Base-by-base conservation (phyloP, 2,888 invertebrate genomes). In the Lasiommata megera region DNA sequence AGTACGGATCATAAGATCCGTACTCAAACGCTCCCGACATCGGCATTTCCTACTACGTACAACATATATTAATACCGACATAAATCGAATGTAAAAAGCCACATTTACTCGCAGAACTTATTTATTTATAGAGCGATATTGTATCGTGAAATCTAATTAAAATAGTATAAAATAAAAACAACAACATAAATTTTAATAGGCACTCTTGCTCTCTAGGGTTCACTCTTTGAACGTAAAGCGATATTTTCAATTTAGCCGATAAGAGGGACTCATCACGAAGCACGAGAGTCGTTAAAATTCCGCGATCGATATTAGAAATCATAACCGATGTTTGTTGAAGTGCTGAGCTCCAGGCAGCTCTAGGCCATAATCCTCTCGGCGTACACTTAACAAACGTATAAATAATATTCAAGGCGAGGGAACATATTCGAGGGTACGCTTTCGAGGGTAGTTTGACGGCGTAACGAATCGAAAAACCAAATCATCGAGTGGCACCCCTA, bases 391-490 rank as follows among this genome's bases (percentile, higher is more conserved):
- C 91, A 87, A 83, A 87, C 89, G 87, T 88, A 91, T 91, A 91
- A 91, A 91, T 91, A 91, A 91, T 89, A 90, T 87, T 89, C 86
- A 84, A 87, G 86, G 82, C 83, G 83, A 87, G 88, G 88, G 89
- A 87, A 87, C 87, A 85, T 84, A 86, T 85, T 88, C 82, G 82
- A 87, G 89, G 89, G 88, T 87, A 79, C 73, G 74, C 75, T 72
- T 74, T 80, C 77, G 85, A 87, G 89, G 89, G 90, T 90, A 89
- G 89, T 89, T 89, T 88, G 89, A 88, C 88, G 86, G 89, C 90
- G 89, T 90, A 90, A 90, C 90, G 90, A 90, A 90, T 89, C 88
- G 89, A 88, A 88, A 90, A 90, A 90, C 90, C 90, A 90, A 90
- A 90, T 90, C 89, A 90, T 89, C 88, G 88, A 89, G 90, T 88